Conservation (phyloP, 2,888 invertebrate species). For the Petrolisthes manimaculis region DNA sequence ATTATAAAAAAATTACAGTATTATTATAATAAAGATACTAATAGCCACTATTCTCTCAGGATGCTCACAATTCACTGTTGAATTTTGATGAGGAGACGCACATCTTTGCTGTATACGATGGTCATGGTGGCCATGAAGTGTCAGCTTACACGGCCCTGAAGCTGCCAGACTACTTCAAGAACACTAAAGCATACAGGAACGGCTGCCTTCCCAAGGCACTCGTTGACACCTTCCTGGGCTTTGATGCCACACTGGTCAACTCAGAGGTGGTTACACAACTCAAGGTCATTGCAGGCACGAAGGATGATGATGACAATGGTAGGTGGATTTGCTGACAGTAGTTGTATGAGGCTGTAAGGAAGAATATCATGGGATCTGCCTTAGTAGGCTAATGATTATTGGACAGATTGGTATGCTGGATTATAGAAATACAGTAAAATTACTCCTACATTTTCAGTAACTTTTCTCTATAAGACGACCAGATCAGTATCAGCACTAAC, state of each 20-base stretch:
- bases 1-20: neutral
- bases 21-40: neutral
- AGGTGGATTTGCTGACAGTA: constrained; percentile 22
- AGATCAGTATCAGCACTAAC: no score
- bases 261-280: constrained; percentile 82
- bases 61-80: constrained; percentile 94
- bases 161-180: constrained; percentile 86
- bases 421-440: no score
- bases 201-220: constrained; percentile 79
- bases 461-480: no score
- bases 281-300: constrained; percentile 79
- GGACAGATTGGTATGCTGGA: no score
- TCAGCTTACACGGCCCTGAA: constrained; percentile 89
- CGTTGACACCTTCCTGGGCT: constrained; percentile 88
- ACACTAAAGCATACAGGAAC: constrained; percentile 74
- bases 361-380: no score
- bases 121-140: constrained; percentile 97
- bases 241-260: constrained; percentile 86
- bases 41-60: constrained; percentile 75
- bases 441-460: no score
- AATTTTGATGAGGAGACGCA: constrained; percentile 81
- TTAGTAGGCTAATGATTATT: no score
- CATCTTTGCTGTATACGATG: constrained; percentile 97
- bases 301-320: constrained; percentile 73
- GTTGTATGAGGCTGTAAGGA: no score